Evolutionary conservation across 2,113 vertebrate species (phyloP).

Genomic region (Sialia sialis): DNA sequence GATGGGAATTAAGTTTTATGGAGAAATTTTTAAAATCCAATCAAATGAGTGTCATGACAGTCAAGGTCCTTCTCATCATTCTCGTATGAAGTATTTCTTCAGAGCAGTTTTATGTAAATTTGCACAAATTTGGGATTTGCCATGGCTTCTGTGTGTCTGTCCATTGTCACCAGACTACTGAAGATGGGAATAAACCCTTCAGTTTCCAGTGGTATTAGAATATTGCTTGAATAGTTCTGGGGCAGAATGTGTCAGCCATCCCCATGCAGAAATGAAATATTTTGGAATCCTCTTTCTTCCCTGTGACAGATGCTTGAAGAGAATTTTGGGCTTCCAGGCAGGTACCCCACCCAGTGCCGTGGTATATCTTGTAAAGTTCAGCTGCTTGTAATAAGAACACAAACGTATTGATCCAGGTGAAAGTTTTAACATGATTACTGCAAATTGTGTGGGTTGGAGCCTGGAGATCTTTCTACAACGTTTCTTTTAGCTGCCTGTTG

Average conservation of each 20-base stretch:
- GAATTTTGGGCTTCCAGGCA: background rate
- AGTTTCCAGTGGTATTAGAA: background rate
- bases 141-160: background rate
- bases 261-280: background rate
- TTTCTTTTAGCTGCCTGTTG: background rate
- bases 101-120: background rate
- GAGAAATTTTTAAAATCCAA: background rate
- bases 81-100: background rate
- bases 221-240: background rate
- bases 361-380: accelerated
- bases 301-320: background rate
- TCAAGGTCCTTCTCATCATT: background rate
- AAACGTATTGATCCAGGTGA: background rate
- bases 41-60: background rate
- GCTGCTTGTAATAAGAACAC: background rate
- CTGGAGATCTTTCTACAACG: accelerated
- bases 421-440: background rate
- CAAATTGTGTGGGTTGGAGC: background rate
- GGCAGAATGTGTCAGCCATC: background rate
- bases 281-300: background rate
- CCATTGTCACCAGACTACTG: background rate
- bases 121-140: background rate
- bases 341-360: accelerated
- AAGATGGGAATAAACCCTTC: background rate
- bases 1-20: background rate